These are phyloP conservation scores for Gadus chalcogrammus DNA, from an alignment of 2,113 vertebrate species.

Conservation along the genomic window DNA sequence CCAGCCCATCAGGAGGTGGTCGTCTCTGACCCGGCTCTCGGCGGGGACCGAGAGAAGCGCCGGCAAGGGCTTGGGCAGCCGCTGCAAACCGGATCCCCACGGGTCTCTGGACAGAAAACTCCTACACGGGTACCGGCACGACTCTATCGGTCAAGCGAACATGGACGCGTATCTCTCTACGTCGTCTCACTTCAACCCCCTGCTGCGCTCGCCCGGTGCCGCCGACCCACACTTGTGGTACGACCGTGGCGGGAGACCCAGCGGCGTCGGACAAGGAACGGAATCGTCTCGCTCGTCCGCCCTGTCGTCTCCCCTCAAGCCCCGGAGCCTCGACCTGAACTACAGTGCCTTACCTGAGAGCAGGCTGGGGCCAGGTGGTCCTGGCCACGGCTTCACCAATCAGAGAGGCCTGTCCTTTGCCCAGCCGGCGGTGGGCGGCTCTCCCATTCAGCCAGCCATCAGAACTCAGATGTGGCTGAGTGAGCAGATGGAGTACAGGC, in stretches of 20 bases:
- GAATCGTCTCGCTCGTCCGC: slow-evolving; percentile 65
- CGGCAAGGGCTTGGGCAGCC: slow-evolving; percentile 26
- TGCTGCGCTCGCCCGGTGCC: slow-evolving; percentile 67
- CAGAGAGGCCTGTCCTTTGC: slow-evolving; percentile 69
- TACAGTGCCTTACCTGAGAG: slow-evolving; percentile 85
- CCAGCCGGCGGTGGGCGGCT: slow-evolving; percentile 73
- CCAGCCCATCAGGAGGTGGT: slow-evolving; percentile 85
- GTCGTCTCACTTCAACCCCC: slow-evolving; percentile 61
- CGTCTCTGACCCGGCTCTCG: slow-evolving; percentile 68
- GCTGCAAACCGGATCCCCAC: slow-evolving; percentile 53
- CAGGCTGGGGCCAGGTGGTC: slow-evolving; percentile 39
- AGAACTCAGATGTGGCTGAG: slow-evolving; percentile 95
- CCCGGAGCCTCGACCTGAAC: slow-evolving; percentile 80
- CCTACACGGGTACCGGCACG: slow-evolving; percentile 67
- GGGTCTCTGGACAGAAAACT: slow-evolving; percentile 70
- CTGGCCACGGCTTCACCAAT: slow-evolving; percentile 58
- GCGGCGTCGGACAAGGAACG: slow-evolving; percentile 38
- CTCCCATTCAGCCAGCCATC: slow-evolving; percentile 84
- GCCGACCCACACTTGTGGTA: slow-evolving; percentile 79
- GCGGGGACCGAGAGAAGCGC: slow-evolving; percentile 62
- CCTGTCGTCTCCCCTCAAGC: slow-evolving; percentile 73
- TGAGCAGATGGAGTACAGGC: slow-evolving; percentile 85
- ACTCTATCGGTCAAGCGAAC: slow-evolving; percentile 70
- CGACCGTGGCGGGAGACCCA: slow-evolving; percentile 55
- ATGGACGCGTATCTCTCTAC: slow-evolving; percentile 67